Percentiles rank a stretch among this genome's conserved stretches.
phyloP scores from a whole-genome alignment of 1,140 invertebrate species.

The Drosophila kepulauana region DNA sequence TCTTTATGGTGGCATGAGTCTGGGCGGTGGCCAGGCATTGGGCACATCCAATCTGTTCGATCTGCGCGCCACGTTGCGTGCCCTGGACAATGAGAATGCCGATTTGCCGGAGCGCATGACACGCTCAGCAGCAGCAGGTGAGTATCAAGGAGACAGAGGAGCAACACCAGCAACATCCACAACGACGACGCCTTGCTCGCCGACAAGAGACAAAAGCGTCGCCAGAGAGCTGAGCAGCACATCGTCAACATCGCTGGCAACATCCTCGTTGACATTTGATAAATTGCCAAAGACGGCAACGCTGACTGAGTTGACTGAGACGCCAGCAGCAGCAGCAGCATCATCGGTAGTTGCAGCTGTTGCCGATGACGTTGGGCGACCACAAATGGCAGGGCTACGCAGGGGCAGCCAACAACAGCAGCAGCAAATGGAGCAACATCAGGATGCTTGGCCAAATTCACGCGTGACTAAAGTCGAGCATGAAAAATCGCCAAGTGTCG shows the following conservation, averaged over 20 bases:
- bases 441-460: conserved; percentile 71
- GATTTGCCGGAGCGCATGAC: conserved; percentile 76
- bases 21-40: not conserved
- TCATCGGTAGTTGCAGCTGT: conserved; percentile 12
- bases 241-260: conserved; percentile 65
- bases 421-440: conserved; percentile 17
- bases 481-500: conserved; percentile 78
- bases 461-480: conserved; percentile 80
- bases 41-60: conserved; percentile 71
- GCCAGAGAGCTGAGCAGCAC: conserved; percentile 71
- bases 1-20: conserved; percentile 47
- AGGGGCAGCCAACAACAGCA: conserved; percentile 3
- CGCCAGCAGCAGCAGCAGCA: conserved; percentile 13
- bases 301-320: conserved; percentile 50
- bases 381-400: conserved; percentile 44
- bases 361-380: conserved; percentile 54
- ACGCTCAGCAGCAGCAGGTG: conserved; percentile 58
- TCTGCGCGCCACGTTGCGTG: conserved; percentile 73
- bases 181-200: conserved; percentile 28
- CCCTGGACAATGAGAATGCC: conserved; percentile 76
- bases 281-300: conserved; percentile 77
- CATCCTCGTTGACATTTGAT: conserved; percentile 82
- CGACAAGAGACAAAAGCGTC: conserved; percentile 41
- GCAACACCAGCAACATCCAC: conserved; percentile 11
- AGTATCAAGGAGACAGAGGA: conserved; percentile 52